These are phyloP conservation scores for Schizaphis graminum DNA, from an alignment of 2,888 invertebrate species.

Conservation along the genomic window DNA sequence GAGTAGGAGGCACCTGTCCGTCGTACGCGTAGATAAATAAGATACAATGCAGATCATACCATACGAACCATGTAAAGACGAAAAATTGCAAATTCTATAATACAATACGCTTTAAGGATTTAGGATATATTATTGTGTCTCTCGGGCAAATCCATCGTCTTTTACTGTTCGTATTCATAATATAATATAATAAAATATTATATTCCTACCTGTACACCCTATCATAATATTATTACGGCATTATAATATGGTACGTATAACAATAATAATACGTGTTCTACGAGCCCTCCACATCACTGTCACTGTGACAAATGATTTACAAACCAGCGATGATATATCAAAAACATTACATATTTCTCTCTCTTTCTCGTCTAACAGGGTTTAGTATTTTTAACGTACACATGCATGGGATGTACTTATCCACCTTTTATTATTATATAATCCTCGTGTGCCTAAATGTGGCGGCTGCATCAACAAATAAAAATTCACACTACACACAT, in stretches of 20 bases:
- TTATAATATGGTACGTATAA: not conserved
- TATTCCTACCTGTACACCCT: not conserved
- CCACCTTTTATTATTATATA: not conserved
- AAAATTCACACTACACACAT: not conserved
- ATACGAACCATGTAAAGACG: not conserved
- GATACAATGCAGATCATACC: not conserved
- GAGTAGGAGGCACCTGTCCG: not conserved
- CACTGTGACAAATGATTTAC: conserved; percentile 36
- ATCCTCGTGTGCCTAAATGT: not conserved
- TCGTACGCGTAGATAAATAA: not conserved
- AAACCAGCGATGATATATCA: conserved; percentile 22
- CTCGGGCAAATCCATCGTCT: not conserved
- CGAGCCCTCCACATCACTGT: not conserved
- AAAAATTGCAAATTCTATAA: not conserved
- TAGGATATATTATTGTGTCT: not conserved
- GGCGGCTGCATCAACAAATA: not conserved
- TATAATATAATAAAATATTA: not conserved
- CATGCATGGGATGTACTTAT: not conserved
- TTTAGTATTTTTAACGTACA: not conserved
- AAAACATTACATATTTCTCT: conserved; percentile 15
- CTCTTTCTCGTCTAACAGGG: not conserved
- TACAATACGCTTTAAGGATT: not conserved
- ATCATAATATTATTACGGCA: not conserved
- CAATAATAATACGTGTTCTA: conserved; percentile 11
- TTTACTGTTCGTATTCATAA: conserved; percentile 26